These are phyloP conservation scores for Cladorhizidae sp. DNA, from an alignment of 37 sponge, comb jelly and placozoan genomes.

Conservation along the genomic window DNA sequence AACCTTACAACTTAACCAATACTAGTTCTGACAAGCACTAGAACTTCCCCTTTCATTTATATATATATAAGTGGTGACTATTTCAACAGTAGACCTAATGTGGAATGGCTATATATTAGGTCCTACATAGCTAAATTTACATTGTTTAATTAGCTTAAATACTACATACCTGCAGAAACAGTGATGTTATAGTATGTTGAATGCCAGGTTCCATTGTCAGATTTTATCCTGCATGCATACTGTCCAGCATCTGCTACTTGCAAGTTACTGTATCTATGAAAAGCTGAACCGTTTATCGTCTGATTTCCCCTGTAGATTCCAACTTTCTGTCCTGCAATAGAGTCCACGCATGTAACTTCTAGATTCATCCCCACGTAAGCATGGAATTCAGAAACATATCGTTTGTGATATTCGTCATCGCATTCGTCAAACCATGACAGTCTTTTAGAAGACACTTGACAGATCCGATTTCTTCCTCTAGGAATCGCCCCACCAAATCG, in stretches of 20 bases:
- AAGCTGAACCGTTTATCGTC: neutral
- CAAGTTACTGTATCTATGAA: neutral
- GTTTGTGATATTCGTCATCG: neutral
- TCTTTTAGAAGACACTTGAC: neutral
- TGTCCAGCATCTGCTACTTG: neutral
- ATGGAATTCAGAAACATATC: neutral
- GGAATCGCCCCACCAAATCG: neutral
- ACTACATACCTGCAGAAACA: constrained; percentile 6
- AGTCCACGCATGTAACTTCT: neutral
- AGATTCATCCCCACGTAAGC: constrained; percentile 8
- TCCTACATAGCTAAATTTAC: too few relatives aligned
- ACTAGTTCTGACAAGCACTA: too few relatives aligned
- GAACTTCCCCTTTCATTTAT: too few relatives aligned
- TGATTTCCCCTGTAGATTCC: neutral
- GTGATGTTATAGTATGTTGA: constrained; percentile 3
- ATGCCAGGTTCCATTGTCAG: neutral
- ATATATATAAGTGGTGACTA: too few relatives aligned
- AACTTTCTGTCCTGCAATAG: neutral
- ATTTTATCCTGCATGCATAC: constrained; percentile 1
- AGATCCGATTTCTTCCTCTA: neutral
- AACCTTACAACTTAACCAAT: too few relatives aligned
- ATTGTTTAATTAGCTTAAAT: too few relatives aligned
- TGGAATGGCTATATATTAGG: too few relatives aligned
- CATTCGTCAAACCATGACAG: neutral
- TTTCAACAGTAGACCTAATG: too few relatives aligned